Evolutionary conservation across 2,888 invertebrate genomes (phyloP).

Genomic region (Agrochola litura): DNA sequence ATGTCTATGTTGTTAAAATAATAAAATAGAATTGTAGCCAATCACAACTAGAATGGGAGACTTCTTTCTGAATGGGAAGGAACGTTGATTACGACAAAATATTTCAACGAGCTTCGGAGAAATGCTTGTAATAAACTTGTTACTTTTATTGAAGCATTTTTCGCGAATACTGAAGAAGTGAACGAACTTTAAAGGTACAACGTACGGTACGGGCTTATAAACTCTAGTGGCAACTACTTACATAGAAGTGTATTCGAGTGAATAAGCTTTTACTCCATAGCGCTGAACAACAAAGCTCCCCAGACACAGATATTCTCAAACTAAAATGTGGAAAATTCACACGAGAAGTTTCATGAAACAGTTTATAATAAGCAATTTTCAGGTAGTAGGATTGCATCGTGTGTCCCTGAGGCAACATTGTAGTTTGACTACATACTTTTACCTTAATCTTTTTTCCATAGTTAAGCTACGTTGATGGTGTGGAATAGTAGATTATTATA

Average conservation of each 20-base stretch:
- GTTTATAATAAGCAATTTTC: slow-evolving; percentile 18
- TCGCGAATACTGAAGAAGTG: background rate
- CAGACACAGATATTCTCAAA: slow-evolving; percentile 13
- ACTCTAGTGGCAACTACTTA: background rate
- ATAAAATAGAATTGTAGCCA: background rate
- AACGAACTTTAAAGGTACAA: background rate
- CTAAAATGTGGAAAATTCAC: slow-evolving; percentile 18
- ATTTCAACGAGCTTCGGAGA: background rate
- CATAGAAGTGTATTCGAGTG: background rate
- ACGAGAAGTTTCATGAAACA: background rate
- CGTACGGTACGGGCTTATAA: background rate
- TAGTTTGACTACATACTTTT: background rate
- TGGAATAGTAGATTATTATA: too few relatives aligned
- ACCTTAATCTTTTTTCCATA: background rate
- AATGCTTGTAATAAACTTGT: slow-evolving; percentile 5
- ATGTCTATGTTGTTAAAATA: background rate
- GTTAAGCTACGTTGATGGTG: background rate
- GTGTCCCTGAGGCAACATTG: slow-evolving; percentile 19
- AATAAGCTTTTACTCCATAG: slow-evolving; percentile 1
- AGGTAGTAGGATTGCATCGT: slow-evolving; percentile 2
- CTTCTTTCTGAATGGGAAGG: background rate
- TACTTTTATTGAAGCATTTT: background rate
- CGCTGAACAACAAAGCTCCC: slow-evolving; percentile 18
- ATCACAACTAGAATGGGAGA: background rate
- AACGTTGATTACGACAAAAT: slow-evolving; percentile 8